Evolutionary conservation across 2,888 invertebrate species (phyloP).

Genomic region (Aporophyla nigra): DNA sequence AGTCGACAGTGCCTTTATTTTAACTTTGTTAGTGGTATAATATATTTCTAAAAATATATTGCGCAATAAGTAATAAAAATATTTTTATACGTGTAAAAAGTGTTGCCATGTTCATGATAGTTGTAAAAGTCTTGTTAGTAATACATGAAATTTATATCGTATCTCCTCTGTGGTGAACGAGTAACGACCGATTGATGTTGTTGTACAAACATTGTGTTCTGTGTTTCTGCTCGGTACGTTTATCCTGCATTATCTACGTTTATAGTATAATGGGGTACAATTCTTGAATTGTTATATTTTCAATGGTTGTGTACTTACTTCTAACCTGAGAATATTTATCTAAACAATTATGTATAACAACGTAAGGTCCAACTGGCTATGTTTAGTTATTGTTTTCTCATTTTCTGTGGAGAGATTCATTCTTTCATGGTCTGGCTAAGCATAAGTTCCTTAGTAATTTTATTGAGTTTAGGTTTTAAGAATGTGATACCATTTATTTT

Average conservation of each 20-base stretch:
- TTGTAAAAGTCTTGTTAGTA: slow-evolving; percentile 80
- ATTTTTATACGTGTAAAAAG: slow-evolving; percentile 90
- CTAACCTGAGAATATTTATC: slow-evolving; percentile 71
- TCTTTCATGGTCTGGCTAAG: slow-evolving; percentile 85
- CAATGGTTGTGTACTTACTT: slow-evolving; percentile 90
- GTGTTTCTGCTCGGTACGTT: slow-evolving; percentile 62
- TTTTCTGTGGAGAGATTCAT: slow-evolving; percentile 79
- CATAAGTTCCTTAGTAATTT: slow-evolving; percentile 89
- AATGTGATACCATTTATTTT: slow-evolving; percentile 90
- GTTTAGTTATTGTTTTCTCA: slow-evolving; percentile 74
- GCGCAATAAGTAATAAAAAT: slow-evolving; percentile 85
- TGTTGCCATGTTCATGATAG: slow-evolving; percentile 90
- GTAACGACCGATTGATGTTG: slow-evolving; percentile 66
- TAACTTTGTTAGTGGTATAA: slow-evolving; percentile 84
- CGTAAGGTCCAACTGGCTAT: slow-evolving; percentile 75
- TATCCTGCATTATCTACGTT: slow-evolving; percentile 55
- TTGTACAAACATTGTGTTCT: slow-evolving; percentile 66
- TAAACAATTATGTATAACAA: slow-evolving; percentile 69
- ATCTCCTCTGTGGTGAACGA: slow-evolving; percentile 52
- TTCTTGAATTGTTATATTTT: slow-evolving; percentile 77
- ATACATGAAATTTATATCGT: slow-evolving; percentile 70
- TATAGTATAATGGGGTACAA: slow-evolving; percentile 72
- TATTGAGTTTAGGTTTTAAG: slow-evolving; percentile 86
- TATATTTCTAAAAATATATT: slow-evolving; percentile 89
- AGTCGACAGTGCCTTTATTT: slow-evolving; percentile 91